Conservation (phyloP, 2,797 vertebrate species). For the Chromis chromis region DNA sequence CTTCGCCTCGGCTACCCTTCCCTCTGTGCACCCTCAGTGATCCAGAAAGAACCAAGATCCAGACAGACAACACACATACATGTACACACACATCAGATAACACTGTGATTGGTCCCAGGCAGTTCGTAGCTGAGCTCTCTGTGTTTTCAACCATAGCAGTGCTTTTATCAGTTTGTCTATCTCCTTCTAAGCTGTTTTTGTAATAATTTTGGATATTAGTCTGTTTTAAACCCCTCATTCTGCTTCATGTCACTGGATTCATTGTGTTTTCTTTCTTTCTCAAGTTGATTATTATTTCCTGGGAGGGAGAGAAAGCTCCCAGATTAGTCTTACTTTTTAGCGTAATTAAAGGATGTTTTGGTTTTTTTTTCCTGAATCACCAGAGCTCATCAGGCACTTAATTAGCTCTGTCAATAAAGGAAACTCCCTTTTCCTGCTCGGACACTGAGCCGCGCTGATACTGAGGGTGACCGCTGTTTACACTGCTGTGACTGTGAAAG, state of each 20-base stretch:
- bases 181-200: neutral
- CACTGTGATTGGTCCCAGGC: slow-evolving; percentile 56
- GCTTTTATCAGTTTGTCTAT: slow-evolving; percentile 4
- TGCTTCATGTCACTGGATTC: slow-evolving; percentile 26
- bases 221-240: slow-evolving; percentile 11
- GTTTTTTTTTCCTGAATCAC: slow-evolving; percentile 58
- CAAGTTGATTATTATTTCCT: slow-evolving; percentile 66
- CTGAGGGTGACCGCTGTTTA: slow-evolving; percentile 22
- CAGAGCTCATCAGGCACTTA: slow-evolving; percentile 66
- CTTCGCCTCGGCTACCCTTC: slow-evolving; percentile 22
- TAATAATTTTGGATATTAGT: slow-evolving; percentile 5
- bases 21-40: slow-evolving; percentile 69
- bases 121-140: slow-evolving; percentile 2
- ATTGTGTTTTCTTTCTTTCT: slow-evolving; percentile 31
- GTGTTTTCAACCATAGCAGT: slow-evolving; percentile 34
- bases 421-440: slow-evolving; percentile 77
- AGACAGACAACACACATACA: slow-evolving; percentile 74
- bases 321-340: slow-evolving; percentile 66
- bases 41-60: slow-evolving; percentile 85
- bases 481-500: slow-evolving; percentile 27
- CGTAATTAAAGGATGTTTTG: slow-evolving; percentile 81
- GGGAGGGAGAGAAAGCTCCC: slow-evolving; percentile 62
- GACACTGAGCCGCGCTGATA: slow-evolving; percentile 39
- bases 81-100: slow-evolving; percentile 70
- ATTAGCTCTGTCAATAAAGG: slow-evolving; percentile 81